A percentile compares a stretch with the other conserved stretches of the same genome.
Evolutionary conservation across 2,888 invertebrate genomes (phyloP).

Genomic region (Scrobipalpa costella): DNA sequence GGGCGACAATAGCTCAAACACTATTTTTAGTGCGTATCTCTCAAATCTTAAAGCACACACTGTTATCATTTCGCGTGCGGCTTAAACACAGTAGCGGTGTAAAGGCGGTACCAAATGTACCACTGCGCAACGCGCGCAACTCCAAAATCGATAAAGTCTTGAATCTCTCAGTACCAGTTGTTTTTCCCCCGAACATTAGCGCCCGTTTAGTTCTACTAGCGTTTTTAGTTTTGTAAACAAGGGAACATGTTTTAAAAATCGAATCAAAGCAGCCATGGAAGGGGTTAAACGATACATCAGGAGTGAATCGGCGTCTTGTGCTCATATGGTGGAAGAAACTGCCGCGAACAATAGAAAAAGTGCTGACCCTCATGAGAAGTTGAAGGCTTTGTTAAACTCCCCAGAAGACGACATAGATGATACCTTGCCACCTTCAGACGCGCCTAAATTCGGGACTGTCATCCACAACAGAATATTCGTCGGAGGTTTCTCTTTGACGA

Average conservation of each 20-base stretch:
- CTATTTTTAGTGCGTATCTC: slow-evolving; percentile 77
- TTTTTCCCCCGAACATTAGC: slow-evolving; percentile 56
- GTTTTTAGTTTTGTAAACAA: slow-evolving; percentile 75
- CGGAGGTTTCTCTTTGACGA: slow-evolving; percentile 96
- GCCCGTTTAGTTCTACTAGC: slow-evolving; percentile 66
- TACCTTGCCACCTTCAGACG: slow-evolving; percentile 70
- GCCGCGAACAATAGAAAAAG: slow-evolving; percentile 65
- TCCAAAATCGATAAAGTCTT: slow-evolving; percentile 49
- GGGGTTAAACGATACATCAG: slow-evolving; percentile 71
- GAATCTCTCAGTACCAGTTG: slow-evolving; percentile 57
- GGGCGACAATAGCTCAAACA: slow-evolving; percentile 75
- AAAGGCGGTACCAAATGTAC: not conserved
- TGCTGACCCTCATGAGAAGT: slow-evolving; percentile 71
- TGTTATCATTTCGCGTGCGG: slow-evolving; percentile 58
- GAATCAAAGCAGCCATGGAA: slow-evolving; percentile 52
- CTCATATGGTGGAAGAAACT: slow-evolving; percentile 75
- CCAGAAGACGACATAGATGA: slow-evolving; percentile 74
- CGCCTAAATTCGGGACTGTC: slow-evolving; percentile 87
- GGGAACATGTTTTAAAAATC: slow-evolving; percentile 69
- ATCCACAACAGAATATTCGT: slow-evolving; percentile 98
- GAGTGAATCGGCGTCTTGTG: slow-evolving; percentile 75
- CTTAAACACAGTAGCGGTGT: not conserved
- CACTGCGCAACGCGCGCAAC: slow-evolving; percentile 28
- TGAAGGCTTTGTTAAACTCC: slow-evolving; percentile 71
- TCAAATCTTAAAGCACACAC: slow-evolving; percentile 63